These are phyloP conservation scores for Neodiprion pinetum DNA, from an alignment of 1,140 invertebrate species.

Conservation along the genomic window DNA sequence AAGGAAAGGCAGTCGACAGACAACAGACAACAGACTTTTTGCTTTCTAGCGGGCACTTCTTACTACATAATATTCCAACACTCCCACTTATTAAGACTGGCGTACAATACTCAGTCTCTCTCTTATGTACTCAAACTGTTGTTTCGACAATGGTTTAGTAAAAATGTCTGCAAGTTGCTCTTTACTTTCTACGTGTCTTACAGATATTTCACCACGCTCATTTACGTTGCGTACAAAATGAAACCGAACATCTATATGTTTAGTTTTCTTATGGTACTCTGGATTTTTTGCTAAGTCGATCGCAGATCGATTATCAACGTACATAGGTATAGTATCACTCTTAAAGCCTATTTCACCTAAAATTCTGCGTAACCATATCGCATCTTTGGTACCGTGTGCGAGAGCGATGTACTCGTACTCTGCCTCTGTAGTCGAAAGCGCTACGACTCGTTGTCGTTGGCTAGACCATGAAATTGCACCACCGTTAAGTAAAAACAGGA, in stretches of 20 bases:
- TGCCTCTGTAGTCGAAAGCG: slow-evolving; percentile 18
- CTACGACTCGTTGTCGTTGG: too few species aligned
- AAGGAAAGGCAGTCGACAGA: too few species aligned
- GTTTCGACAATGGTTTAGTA: too few species aligned
- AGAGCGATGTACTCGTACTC: slow-evolving; percentile 47
- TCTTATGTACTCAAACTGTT: too few species aligned
- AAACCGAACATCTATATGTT: slow-evolving; percentile 49
- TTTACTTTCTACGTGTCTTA: slow-evolving; percentile 27
- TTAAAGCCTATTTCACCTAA: slow-evolving; percentile 13
- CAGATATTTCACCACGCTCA: slow-evolving; percentile 16
- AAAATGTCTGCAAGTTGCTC: slow-evolving; percentile 36
- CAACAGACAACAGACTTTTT: too few species aligned
- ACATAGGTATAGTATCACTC: slow-evolving; percentile 13
- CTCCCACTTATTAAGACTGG: too few species aligned
- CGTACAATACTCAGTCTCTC: too few species aligned
- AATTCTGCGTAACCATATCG: slow-evolving; percentile 37
- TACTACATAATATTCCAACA: too few species aligned
- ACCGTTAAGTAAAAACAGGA: too few species aligned
- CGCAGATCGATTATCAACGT: slow-evolving; percentile 40
- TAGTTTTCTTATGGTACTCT: slow-evolving; percentile 41
- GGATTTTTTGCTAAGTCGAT: slow-evolving; percentile 36
- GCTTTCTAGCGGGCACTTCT: too few species aligned
- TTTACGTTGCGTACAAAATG: slow-evolving; percentile 40
- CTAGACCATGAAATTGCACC: too few species aligned
- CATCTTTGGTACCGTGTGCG: slow-evolving; percentile 34